Conservation (phyloP, 2,888 invertebrate genomes). For the Lasiommata megera region DNA sequence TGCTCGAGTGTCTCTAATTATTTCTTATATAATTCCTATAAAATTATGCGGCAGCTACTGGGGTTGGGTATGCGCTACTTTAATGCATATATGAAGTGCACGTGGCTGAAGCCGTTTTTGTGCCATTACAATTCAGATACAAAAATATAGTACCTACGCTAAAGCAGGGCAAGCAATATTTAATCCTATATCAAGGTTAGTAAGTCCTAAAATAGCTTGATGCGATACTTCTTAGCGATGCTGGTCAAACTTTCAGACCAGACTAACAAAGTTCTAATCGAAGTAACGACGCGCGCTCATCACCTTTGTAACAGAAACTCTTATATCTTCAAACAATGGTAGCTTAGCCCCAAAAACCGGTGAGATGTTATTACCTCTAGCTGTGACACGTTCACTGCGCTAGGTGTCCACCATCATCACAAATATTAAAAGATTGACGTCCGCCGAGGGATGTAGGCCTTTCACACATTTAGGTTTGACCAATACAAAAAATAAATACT, state of each 20-base stretch:
- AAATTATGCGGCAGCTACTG: no score
- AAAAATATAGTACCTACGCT: background rate
- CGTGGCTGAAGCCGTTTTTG: slow-evolving; percentile 4
- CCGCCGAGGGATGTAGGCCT: no score
- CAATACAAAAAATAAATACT: no score
- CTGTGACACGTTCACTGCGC: no score
- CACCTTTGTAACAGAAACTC: slow-evolving; percentile 59
- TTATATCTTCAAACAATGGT: slow-evolving; percentile 54
- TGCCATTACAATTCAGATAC: slow-evolving; percentile 6
- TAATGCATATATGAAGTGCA: no score
- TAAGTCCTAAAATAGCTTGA: slow-evolving; percentile 18
- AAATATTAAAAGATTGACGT: no score
- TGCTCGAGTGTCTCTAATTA: no score
- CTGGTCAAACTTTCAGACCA: slow-evolving; percentile 39
- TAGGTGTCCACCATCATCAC: no score
- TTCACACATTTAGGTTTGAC: no score
- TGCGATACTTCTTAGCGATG: slow-evolving; percentile 28
- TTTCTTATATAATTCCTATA: no score
- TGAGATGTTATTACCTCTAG: background rate
- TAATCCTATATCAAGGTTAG: background rate
- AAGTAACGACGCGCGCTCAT: slow-evolving; percentile 61
- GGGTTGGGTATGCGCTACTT: no score
- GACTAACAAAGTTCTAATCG: slow-evolving; percentile 56
- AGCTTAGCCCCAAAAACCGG: slow-evolving; percentile 43
- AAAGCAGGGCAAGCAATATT: background rate